Conservation (phyloP, 2,113 vertebrate genomes). For the Electrona antarctica region DNA sequence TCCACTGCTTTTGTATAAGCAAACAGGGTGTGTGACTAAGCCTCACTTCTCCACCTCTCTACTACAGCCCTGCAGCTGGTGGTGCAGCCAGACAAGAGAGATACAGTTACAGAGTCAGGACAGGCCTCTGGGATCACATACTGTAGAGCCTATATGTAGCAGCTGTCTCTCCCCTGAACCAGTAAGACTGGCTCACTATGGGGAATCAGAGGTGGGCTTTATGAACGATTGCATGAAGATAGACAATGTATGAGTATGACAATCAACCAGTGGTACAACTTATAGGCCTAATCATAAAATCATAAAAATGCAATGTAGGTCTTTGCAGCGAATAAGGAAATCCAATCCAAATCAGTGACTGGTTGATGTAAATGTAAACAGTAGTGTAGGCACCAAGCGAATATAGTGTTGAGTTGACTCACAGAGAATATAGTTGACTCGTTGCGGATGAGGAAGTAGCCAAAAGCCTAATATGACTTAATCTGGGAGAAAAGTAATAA, state of each 20-base stretch:
- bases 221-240: neutral
- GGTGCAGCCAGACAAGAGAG: constrained; percentile 42
- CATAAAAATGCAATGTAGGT: neutral
- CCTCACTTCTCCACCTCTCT: constrained; percentile 43
- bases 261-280: neutral
- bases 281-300: too few relatives aligned
- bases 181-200: constrained; percentile 36
- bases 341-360: neutral
- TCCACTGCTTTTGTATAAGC: constrained; percentile 51
- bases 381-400: too few relatives aligned
- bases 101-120: constrained; percentile 62
- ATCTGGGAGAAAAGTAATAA: neutral
- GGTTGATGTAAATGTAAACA: neutral
- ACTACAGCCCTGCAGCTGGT: constrained; percentile 50
- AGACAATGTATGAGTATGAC: neutral
- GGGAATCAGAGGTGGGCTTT: neutral
- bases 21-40: constrained; percentile 47
- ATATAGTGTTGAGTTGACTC: neutral
- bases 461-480: neutral
- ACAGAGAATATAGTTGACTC: neutral
- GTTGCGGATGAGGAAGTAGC: neutral
- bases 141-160: constrained; percentile 26
- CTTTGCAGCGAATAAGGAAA: neutral
- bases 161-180: constrained; percentile 49
- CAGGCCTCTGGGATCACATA: constrained; percentile 47